A percentile compares a stretch with the other conserved stretches of the same genome.
Conservation (phyloP, 2,797 vertebrate genomes). For the Gallirallus australis region DNA sequence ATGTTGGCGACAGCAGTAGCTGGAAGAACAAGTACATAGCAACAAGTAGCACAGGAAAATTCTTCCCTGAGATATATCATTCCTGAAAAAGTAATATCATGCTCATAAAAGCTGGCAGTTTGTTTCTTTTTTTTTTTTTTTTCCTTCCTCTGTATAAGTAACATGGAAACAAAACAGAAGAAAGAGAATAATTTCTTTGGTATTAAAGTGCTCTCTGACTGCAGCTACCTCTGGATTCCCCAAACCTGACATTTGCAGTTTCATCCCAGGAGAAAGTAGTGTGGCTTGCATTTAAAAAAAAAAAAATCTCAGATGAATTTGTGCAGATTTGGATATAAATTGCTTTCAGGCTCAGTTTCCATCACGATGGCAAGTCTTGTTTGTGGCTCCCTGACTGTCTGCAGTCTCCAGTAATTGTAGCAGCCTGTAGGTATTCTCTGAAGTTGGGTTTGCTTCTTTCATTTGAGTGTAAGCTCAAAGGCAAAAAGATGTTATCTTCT, state of each 20-base stretch:
- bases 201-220: constrained; percentile 1
- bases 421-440: constrained; percentile 3
- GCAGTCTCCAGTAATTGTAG: neutral
- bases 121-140: neutral
- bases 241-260: neutral
- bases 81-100: neutral
- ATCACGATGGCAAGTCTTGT: neutral
- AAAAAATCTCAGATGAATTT: neutral
- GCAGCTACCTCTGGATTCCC: constrained; percentile 5
- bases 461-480: constrained; percentile 21
- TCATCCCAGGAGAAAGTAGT: neutral
- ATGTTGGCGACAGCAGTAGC: constrained; percentile 79
- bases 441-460: constrained; percentile 19
- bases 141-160: neutral
- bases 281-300: neutral
- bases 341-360: constrained; percentile 30
- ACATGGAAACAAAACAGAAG: neutral
- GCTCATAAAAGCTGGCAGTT: neutral
- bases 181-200: neutral
- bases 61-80: neutral
- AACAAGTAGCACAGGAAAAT: neutral
- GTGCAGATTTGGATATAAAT: constrained; percentile 37
- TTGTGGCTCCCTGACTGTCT: constrained; percentile 19
- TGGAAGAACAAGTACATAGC: neutral
- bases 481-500: constrained; percentile 30